Evolutionary conservation across 2,797 vertebrate genomes (phyloP).

Genomic region (Enteromius unitaeniatus): DNA sequence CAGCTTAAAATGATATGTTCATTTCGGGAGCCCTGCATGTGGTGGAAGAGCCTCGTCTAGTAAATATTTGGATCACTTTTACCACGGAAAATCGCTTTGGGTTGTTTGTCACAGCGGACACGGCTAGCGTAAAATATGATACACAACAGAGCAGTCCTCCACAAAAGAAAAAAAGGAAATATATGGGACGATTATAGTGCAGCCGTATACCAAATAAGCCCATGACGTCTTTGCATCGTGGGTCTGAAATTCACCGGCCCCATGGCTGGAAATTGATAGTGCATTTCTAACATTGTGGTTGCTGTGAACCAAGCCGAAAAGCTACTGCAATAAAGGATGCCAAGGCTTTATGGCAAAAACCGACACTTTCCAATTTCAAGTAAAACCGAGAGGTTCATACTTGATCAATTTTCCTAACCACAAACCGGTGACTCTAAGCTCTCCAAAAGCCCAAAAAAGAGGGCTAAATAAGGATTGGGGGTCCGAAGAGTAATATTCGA

Average conservation of each 20-base stretch:
- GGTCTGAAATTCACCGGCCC: slow-evolving; percentile 29
- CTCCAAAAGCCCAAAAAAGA: slow-evolving; percentile 42
- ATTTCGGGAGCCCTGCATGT: slow-evolving; percentile 31
- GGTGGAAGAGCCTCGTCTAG: slow-evolving; percentile 48
- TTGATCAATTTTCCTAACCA: slow-evolving; percentile 58
- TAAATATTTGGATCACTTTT: slow-evolving; percentile 57
- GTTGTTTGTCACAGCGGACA: slow-evolving; percentile 55
- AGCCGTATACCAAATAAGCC: slow-evolving; percentile 39
- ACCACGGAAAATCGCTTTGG: slow-evolving; percentile 66
- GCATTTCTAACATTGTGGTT: slow-evolving; percentile 31
- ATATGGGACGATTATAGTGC: slow-evolving; percentile 42
- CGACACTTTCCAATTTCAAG: slow-evolving; percentile 23
- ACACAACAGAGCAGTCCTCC: slow-evolving; percentile 36
- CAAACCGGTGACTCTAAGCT: slow-evolving; percentile 53
- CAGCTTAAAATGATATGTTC: background rate
- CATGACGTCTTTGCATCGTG: background rate
- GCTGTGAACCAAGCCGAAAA: slow-evolving; percentile 2
- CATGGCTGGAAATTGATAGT: slow-evolving; percentile 53
- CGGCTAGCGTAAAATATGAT: slow-evolving; percentile 51
- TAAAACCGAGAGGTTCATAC: slow-evolving; percentile 31
- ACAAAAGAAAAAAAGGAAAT: slow-evolving; percentile 21
- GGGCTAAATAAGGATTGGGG: slow-evolving; percentile 26
- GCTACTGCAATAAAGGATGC: slow-evolving; percentile 44
- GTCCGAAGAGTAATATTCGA: slow-evolving; percentile 21
- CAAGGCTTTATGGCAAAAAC: slow-evolving; percentile 62